Evolutionary conservation across 2,113 vertebrate species (phyloP).

Genomic region (Psophia crepitans): DNA sequence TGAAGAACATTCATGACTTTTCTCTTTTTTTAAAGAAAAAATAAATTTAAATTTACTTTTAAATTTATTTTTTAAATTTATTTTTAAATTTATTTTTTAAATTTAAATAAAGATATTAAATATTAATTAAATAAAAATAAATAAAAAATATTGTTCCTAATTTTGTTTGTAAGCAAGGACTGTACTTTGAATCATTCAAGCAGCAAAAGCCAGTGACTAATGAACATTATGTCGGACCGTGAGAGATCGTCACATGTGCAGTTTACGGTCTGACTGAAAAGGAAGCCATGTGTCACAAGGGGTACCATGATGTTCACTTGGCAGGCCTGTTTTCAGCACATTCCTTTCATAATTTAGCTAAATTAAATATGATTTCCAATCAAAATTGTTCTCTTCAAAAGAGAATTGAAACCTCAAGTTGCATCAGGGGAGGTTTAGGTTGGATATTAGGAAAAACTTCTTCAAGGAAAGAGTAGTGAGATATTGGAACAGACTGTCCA

Average conservation of each 20-base stretch:
- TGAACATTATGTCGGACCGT: background rate
- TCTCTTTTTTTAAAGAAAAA: background rate
- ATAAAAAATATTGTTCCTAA: background rate
- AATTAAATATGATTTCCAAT: background rate
- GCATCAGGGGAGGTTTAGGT: too few species aligned
- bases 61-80: too few species aligned
- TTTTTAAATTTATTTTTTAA: too few species aligned
- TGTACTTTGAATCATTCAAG: background rate
- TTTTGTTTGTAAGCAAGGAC: background rate
- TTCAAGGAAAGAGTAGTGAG: too few species aligned
- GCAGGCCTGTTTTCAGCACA: background rate
- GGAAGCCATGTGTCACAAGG: background rate
- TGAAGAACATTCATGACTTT: background rate
- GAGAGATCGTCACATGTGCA: background rate
- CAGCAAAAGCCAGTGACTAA: background rate
- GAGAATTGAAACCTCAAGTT: background rate
- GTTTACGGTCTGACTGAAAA: background rate
- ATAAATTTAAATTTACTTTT: too few species aligned
- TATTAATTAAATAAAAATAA: too few species aligned
- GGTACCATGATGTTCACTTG: background rate
- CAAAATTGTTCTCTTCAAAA: background rate
- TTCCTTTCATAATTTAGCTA: background rate
- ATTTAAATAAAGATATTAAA: too few species aligned
- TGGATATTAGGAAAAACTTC: too few species aligned
- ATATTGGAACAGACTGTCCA: too few species aligned